A percentile compares a stretch with the other conserved stretches of the same genome.
Evolutionary conservation across 2,113 vertebrate genomes (phyloP).

Genomic region (Perognathus longimembris): DNA sequence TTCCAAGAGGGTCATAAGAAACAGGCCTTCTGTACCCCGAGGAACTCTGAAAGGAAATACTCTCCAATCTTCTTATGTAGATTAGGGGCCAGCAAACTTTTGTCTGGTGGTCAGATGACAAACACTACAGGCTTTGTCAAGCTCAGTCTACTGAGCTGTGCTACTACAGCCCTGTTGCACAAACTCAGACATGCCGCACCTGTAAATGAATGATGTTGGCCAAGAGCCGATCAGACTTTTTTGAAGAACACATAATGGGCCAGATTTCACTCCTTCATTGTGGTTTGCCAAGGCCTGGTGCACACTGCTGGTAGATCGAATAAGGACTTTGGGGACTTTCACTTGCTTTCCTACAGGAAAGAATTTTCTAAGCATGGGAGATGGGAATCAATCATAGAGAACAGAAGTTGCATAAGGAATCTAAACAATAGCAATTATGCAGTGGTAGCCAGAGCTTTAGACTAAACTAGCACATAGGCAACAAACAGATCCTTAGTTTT

Average conservation of each 20-base stretch:
- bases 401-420: neutral
- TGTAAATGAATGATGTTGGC: neutral
- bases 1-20: neutral
- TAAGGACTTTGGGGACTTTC: neutral
- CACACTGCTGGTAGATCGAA: neutral
- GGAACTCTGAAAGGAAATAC: neutral
- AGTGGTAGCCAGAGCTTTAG: neutral
- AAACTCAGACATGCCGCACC: neutral
- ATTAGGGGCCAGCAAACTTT: neutral
- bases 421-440: neutral
- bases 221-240: neutral
- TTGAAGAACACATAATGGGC: neutral
- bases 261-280: neutral
- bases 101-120: neutral
- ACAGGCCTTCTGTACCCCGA: neutral
- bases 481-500: neutral
- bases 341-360: neutral
- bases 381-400: neutral
- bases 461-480: neutral
- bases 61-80: neutral
- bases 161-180: neutral
- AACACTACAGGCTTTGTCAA: neutral
- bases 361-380: neutral
- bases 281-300: neutral
- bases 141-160: neutral